Percentiles rank a stretch among this genome's conserved stretches.
Evolutionary conservation across 92 coral and sea anemone genomes (phyloP).

Genomic region (Heteractis magnifica): DNA sequence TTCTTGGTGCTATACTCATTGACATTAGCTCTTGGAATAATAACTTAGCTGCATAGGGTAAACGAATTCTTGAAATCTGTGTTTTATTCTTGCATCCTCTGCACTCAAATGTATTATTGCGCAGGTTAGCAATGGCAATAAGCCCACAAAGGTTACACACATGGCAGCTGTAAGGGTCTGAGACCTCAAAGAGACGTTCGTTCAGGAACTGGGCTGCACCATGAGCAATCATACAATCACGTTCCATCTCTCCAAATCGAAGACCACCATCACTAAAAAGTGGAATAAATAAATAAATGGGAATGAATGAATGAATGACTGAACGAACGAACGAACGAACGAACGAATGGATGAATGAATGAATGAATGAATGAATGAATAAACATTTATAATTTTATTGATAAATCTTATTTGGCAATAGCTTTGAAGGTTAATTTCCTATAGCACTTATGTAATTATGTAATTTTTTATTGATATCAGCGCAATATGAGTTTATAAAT

Average conservation of each 20-base stretch:
- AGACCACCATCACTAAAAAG: slow-evolving; percentile 92
- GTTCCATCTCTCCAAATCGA: slow-evolving; percentile 99
- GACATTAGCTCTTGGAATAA: slow-evolving; percentile 99
- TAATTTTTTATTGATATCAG: too few species aligned
- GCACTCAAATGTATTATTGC: slow-evolving; percentile 95
- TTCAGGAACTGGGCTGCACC: slow-evolving; percentile 99
- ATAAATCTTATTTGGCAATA: too few species aligned
- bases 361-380: too few species aligned
- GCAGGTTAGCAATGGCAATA: slow-evolving; percentile 93
- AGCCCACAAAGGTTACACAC: slow-evolving; percentile 97
- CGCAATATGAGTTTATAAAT: too few species aligned
- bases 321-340: neutral
- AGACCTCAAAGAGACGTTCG: slow-evolving; percentile 93
- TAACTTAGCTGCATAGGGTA: slow-evolving; percentile 98
- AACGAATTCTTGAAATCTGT: slow-evolving; percentile 94
- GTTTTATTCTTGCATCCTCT: slow-evolving; percentile 98
- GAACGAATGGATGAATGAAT: too few species aligned
- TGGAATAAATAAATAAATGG: neutral
- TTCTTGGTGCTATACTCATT: slow-evolving; percentile 94
- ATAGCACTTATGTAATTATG: too few species aligned
- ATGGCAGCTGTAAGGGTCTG: slow-evolving; percentile 98
- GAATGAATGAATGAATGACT: too few species aligned
- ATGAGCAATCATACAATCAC: slow-evolving; percentile 98
- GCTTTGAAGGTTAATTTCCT: too few species aligned
- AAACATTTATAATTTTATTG: too few species aligned